These are phyloP conservation scores for Colistium nudipinnis DNA, from an alignment of 2,113 vertebrate species.

Conservation along the genomic window DNA sequence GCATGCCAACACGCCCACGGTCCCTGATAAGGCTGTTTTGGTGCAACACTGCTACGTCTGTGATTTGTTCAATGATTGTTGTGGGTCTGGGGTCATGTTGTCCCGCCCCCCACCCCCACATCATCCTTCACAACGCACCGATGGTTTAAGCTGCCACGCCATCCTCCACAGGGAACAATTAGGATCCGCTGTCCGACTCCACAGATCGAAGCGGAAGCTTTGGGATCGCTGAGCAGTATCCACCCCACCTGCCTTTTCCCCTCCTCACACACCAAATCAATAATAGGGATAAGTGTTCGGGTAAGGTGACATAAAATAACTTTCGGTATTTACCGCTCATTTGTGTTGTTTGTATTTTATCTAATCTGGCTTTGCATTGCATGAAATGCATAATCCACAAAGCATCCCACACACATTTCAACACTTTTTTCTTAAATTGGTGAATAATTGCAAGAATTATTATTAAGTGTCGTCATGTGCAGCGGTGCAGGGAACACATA, in stretches of 20 bases:
- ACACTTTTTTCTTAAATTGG: constrained; percentile 28
- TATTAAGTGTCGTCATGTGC: constrained; percentile 24
- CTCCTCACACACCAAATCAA: not conserved
- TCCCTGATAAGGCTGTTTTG: too few relatives aligned
- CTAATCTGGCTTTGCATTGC: not conserved
- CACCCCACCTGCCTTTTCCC: too few relatives aligned
- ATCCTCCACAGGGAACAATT: too few relatives aligned
- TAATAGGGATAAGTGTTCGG: not conserved
- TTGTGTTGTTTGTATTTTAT: not conserved
- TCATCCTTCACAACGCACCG: not conserved
- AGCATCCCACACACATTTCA: constrained; percentile 14
- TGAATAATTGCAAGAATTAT: constrained; percentile 29
- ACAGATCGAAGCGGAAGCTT: not conserved
- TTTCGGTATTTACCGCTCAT: not conserved
- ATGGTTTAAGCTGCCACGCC: not conserved
- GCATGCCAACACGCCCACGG: too few relatives aligned
- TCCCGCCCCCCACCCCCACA: too few relatives aligned
- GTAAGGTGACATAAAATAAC: not conserved
- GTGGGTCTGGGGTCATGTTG: too few relatives aligned
- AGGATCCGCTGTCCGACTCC: too few relatives aligned
- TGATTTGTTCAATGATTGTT: too few relatives aligned
- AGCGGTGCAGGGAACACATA: not conserved
- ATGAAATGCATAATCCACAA: not conserved
- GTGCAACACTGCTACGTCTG: too few relatives aligned
- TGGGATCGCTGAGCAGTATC: not conserved